Base-by-base conservation (phyloP, 2,797 vertebrate genomes). In the Centroberyx gerrardi region DNA sequence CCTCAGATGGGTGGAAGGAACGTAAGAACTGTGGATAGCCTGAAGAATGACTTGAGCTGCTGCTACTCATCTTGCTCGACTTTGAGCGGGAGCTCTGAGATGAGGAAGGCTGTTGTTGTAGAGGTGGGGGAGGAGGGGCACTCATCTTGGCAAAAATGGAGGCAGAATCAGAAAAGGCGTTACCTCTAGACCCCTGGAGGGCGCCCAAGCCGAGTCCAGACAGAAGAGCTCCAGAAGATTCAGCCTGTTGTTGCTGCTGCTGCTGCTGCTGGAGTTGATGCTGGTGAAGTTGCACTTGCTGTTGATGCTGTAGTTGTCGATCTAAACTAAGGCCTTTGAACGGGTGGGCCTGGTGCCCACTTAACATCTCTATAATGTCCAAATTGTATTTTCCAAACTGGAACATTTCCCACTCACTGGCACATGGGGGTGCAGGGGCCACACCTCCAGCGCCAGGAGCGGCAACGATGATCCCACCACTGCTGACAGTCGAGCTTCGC, bases 311-410 rank as follows among this genome's bases (percentile, higher is more conserved):
- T 76, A 95, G 92, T 90, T 95, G 95, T 90, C 95, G 94, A 87
- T 96, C 95, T 94, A 96, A 94, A 91, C 95, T 95, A 78, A 96
- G 94, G 89, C 95, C 94, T 95, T 96, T 96, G 78, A 96, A 95
- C 84, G 96, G 95, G 93, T 96, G 95, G 92, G 95, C 94, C 90
- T 96, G 95, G 81, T 96, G 95, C 93, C 95, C 95, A 95, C 95
- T 96, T 92, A 96, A 94, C 95, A 96, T 96, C 91, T 96, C 95
- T 95, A 96, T 96, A 93, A 96, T 96, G 95, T 96, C 95, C 95
- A 96, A 92, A 93, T 96, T 96, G 92, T 96, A 96, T 90, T 96
- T 96, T 95, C 95, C 95, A 94, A 96, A 96, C 91, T 96, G 95
- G 95, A 96, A 96, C 95, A 96, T 96, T 90, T 96, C 95, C 93